phyloP scores from a whole-genome alignment of 2,888 invertebrate species.

The Papilio protenor region DNA sequence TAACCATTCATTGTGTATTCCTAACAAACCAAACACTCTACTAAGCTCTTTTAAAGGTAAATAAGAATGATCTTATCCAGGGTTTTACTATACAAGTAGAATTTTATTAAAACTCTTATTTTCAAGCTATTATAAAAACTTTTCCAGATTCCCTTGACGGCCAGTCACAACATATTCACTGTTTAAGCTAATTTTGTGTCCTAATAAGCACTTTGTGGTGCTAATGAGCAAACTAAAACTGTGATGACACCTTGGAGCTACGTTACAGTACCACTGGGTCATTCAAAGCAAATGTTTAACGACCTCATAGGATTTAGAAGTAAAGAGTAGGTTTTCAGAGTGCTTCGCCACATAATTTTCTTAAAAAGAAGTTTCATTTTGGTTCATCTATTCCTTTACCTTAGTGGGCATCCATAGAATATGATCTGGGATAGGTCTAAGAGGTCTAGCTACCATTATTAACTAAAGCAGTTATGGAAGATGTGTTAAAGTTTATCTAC shows the following conservation, averaged over 20 bases:
- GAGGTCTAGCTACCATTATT: too few relatives aligned
- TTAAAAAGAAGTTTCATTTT: background rate
- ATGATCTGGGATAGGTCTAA: too few relatives aligned
- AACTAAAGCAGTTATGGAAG: too few relatives aligned
- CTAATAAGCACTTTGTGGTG: background rate
- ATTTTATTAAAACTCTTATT: background rate
- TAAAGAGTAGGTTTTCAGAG: background rate
- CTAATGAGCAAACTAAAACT: background rate
- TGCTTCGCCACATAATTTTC: background rate
- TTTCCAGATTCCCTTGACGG: background rate
- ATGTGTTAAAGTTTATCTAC: too few relatives aligned
- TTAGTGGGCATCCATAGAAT: too few relatives aligned
- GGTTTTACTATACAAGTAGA: background rate
- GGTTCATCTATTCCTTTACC: background rate
- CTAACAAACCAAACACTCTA: conserved; percentile 1
- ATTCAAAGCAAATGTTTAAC: background rate
- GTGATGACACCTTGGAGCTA: background rate
- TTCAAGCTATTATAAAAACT: background rate
- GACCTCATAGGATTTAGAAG: background rate
- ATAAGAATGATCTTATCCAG: background rate
- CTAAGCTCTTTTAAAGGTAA: conserved; percentile 6
- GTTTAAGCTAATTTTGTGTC: background rate
- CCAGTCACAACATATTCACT: background rate
- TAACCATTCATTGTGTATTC: conserved; percentile 25
- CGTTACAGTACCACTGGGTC: background rate